Evolutionary conservation across 2,797 vertebrate genomes (phyloP), one percentile per base, ranked within the genome.

Genomic region (Diceros bicornis): DNA sequence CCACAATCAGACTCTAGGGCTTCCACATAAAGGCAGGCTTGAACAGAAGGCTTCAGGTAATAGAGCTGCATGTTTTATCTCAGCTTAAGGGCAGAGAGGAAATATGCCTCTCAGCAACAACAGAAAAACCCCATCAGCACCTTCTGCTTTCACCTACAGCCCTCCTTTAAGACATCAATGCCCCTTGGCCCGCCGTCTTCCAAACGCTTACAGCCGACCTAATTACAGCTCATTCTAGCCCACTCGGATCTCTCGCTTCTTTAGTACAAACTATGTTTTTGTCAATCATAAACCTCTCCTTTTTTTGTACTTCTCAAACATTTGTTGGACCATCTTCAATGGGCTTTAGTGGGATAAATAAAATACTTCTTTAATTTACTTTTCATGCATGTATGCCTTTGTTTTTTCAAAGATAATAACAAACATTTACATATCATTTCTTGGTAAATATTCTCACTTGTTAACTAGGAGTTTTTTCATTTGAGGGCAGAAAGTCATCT

Each of bases 211-310:
- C 0, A 57, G 34, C 13, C 27, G 2, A 64, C 4, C 17, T 41
- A 64, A 71, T 59, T 59, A 32, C 4, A 75, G 21, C 32, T 64
- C 50, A 13, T 44, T 72, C 29, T 68, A 79, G 41, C n/a, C n/a
- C 23, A 89, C 20, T 62, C 13, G 25, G 29, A 61, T 34, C 23
- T n/a, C 17, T 68, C 50, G 59, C 66, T 85, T 91, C 18, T 77
- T 91, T 25, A 94, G 79, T n/a, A 88, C n/a, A 94, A 78, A 55
- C 6, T 57, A 69, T 16, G 14, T 62, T 95, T 83, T 57, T 55
- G 16, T 61, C 21, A 69, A 18, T n/a, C 59, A 59, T 13, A 23
- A 69, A 81, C 37, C 77, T 17, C 4, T 62, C 55, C 23, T 55
- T 57, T 96, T 74, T 23, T 55, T 16, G 72, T 47, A 62, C 62